These are phyloP conservation scores for Pitangus sulphuratus DNA, from an alignment of 2,797 vertebrate species.

Conservation along the genomic window DNA sequence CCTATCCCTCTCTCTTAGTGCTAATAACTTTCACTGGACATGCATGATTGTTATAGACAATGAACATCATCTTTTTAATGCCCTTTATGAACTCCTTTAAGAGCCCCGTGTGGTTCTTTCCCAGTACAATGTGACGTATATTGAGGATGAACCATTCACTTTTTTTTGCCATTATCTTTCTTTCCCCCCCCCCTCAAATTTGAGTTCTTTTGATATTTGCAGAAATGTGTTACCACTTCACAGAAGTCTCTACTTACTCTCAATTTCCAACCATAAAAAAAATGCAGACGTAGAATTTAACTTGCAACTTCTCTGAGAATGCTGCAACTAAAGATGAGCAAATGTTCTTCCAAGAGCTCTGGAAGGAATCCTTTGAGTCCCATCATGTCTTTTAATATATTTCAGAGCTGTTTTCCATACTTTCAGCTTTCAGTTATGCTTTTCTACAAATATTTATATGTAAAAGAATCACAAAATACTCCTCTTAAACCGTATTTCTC, in stretches of 20 bases:
- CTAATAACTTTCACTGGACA: rapidly evolving
- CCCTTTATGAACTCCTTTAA: background rate
- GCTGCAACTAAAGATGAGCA: background rate
- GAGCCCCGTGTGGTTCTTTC: background rate
- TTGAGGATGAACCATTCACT: background rate
- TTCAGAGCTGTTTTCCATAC: background rate
- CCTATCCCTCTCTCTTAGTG: background rate
- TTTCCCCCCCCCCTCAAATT: background rate
- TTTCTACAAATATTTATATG: background rate
- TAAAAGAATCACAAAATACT: background rate
- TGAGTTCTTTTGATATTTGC: background rate
- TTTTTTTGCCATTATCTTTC: background rate
- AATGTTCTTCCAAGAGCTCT: background rate
- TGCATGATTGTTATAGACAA: background rate
- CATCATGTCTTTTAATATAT: background rate
- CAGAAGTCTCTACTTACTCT: background rate
- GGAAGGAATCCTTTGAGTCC: background rate
- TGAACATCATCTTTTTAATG: background rate
- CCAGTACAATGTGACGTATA: background rate
- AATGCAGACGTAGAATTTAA: background rate
- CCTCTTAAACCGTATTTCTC: background rate
- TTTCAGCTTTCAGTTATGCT: background rate
- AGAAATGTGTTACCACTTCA: background rate
- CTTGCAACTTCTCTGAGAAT: background rate
- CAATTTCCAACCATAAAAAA: background rate